Evolutionary conservation across 2,113 vertebrate genomes (phyloP).

Genomic region (Pan paniscus): DNA sequence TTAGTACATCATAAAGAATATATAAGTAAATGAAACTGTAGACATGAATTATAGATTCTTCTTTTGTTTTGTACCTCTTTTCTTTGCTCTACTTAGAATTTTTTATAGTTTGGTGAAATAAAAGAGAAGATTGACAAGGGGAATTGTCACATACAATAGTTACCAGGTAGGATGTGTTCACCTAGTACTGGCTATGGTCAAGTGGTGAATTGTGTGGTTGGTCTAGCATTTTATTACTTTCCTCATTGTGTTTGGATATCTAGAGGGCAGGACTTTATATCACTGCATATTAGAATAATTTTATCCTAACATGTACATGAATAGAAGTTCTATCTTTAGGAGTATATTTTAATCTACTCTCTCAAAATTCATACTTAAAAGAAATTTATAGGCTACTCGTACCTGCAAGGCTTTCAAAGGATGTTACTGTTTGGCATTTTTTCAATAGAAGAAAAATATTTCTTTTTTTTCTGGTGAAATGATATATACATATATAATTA

Average conservation of each 20-base stretch:
- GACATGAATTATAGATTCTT: slow-evolving; percentile 1
- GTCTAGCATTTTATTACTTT: not conserved
- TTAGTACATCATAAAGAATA: not conserved
- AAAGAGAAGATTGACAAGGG: not conserved
- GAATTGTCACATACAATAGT: too few relatives aligned
- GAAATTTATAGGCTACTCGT: not conserved
- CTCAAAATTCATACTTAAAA: not conserved
- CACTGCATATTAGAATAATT: not conserved
- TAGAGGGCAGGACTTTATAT: not conserved
- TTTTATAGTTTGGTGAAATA: not conserved
- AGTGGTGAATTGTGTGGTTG: not conserved
- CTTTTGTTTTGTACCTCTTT: not conserved
- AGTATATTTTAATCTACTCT: not conserved
- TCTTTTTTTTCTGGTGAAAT: not conserved
- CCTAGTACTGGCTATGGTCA: not conserved
- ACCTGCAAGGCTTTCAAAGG: not conserved
- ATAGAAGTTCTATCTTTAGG: not conserved
- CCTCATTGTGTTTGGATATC: not conserved
- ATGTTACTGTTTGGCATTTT: not conserved
- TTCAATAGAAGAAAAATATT: not conserved
- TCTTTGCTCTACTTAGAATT: not conserved
- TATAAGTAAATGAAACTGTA: not conserved
- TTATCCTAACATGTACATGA: not conserved
- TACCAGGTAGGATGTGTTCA: not conserved
- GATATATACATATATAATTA: not conserved